A percentile compares a stretch with the other conserved stretches of the same genome.
These are phyloP conservation scores for Drosophila nigromelanica DNA, from an alignment of 1,140 invertebrate genomes.

Conservation along the genomic window DNA sequence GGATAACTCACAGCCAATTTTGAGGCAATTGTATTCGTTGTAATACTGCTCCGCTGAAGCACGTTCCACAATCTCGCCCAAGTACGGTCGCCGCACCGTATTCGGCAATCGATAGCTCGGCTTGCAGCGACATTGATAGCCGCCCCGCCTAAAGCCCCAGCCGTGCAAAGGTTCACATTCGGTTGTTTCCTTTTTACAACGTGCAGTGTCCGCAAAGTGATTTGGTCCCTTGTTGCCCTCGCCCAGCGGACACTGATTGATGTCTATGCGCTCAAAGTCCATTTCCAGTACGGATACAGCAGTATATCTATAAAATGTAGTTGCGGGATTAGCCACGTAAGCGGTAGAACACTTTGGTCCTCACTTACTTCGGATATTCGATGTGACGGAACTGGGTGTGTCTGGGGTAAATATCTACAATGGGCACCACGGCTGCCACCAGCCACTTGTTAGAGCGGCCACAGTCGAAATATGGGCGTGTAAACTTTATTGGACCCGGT, in stretches of 20 bases:
- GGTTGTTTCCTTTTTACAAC: constrained; percentile 96
- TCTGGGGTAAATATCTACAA: constrained; percentile 97
- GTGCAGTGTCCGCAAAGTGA: constrained; percentile 94
- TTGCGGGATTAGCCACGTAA: not conserved
- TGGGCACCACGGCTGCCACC: constrained; percentile 95
- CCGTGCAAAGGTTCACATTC: constrained; percentile 99
- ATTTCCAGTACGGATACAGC: constrained; percentile 96
- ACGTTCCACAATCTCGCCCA: constrained; percentile 96
- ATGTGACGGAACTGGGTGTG: constrained; percentile 97
- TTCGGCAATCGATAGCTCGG: constrained; percentile 95
- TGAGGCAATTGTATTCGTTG: constrained; percentile 95
- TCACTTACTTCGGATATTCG: constrained; percentile 95
- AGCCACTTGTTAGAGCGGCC: constrained; percentile 98
- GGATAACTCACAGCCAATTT: constrained; percentile 93
- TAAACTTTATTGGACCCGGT: constrained; percentile 96
- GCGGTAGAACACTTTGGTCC: not conserved
- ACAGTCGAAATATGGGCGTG: constrained; percentile 98
- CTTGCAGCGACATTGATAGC: constrained; percentile 97
- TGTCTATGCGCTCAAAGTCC: constrained; percentile 98
- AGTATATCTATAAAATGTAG: constrained; percentile 89
- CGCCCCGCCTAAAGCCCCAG: constrained; percentile 97
- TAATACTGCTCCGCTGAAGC: constrained; percentile 96
- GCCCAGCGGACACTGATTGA: constrained; percentile 97
- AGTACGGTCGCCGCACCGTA: constrained; percentile 93
- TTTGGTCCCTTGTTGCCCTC: constrained; percentile 95